These are phyloP conservation scores for Spilosoma lubricipeda DNA, from an alignment of 2,888 invertebrate species.

Conservation along the genomic window DNA sequence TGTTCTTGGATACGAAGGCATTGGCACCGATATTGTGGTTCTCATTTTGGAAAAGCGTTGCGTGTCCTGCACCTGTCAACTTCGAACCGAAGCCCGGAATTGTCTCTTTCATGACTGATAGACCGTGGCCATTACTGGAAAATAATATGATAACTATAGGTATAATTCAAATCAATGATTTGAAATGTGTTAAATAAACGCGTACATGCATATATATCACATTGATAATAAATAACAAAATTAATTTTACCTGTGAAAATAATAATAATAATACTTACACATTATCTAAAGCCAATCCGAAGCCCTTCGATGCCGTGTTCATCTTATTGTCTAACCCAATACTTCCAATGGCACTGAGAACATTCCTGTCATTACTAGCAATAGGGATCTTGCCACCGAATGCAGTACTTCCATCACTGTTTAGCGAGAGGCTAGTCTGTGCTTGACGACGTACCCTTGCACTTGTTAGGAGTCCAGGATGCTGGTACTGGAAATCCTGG, in stretches of 20 bases:
- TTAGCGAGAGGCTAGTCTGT: neutral
- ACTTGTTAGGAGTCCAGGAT: conserved; percentile 5
- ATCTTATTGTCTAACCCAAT: conserved; percentile 19
- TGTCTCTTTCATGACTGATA: conserved; percentile 52
- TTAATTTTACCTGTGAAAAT: no score
- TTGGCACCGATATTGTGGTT: conserved; percentile 30
- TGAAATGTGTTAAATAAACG: no score
- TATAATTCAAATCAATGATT: no score
- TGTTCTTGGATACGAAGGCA: conserved; percentile 36
- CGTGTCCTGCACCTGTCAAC: conserved; percentile 56
- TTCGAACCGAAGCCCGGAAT: conserved; percentile 58
- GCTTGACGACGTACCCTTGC: conserved; percentile 14
- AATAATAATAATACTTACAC: conserved; percentile 4
- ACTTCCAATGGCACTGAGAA: conserved; percentile 36
- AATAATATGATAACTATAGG: no score
- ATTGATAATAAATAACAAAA: no score
- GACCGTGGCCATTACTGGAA: conserved; percentile 55
- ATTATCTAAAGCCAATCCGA: conserved; percentile 34
- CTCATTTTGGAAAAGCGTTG: conserved; percentile 57
- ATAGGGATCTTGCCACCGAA: conserved; percentile 37
- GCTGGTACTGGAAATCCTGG: neutral
- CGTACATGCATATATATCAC: no score
- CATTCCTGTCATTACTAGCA: conserved; percentile 36
- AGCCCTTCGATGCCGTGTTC: conserved; percentile 14
- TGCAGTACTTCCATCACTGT: conserved; percentile 21